Percentiles rank a stretch among this genome's conserved stretches.
phyloP scores from a whole-genome alignment of 2,797 vertebrate genomes.

The Chelon auratus region DNA sequence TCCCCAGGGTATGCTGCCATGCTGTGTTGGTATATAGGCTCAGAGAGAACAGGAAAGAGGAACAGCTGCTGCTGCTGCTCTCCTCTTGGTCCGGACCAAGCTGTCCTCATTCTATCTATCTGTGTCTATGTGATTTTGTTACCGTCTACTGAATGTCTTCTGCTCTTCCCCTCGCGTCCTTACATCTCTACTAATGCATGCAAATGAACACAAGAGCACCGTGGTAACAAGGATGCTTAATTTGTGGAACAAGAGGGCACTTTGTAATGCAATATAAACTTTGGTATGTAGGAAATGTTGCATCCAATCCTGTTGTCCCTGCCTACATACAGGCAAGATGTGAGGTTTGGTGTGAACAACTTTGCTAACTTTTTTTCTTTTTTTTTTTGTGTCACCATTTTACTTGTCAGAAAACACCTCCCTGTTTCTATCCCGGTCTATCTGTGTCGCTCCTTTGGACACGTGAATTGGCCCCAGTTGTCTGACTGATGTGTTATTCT shows the following conservation, averaged over 20 bases:
- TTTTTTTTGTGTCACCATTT: slow-evolving; percentile 25
- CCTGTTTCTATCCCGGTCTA: slow-evolving; percentile 66
- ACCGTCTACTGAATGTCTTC: slow-evolving; percentile 29
- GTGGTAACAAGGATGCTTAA: slow-evolving; percentile 9
- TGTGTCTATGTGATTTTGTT: slow-evolving; percentile 51
- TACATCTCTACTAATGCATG: slow-evolving; percentile 24
- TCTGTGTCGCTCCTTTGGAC: slow-evolving; percentile 61
- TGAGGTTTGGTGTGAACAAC: neutral
- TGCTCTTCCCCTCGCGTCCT: slow-evolving; percentile 8
- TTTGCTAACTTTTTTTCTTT: neutral
- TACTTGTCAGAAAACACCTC: slow-evolving; percentile 11
- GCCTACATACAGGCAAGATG: neutral
- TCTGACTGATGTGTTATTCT: slow-evolving; percentile 79
- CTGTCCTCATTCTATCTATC: slow-evolving; percentile 77
- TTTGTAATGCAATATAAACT: neutral
- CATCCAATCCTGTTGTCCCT: neutral
- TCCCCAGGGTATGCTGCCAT: slow-evolving; percentile 65
- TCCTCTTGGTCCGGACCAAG: slow-evolving; percentile 52
- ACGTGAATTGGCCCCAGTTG: slow-evolving; percentile 72
- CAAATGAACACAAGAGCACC: slow-evolving; percentile 1
- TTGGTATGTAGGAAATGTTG: slow-evolving; percentile 1
- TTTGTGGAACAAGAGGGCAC: neutral
- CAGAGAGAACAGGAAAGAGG: slow-evolving; percentile 64
- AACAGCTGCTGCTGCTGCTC: slow-evolving; percentile 75
- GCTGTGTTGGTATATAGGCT: slow-evolving; percentile 63